These are phyloP conservation scores for Lochmaea capreae DNA, from an alignment of 2,888 invertebrate genomes.

Conservation along the genomic window DNA sequence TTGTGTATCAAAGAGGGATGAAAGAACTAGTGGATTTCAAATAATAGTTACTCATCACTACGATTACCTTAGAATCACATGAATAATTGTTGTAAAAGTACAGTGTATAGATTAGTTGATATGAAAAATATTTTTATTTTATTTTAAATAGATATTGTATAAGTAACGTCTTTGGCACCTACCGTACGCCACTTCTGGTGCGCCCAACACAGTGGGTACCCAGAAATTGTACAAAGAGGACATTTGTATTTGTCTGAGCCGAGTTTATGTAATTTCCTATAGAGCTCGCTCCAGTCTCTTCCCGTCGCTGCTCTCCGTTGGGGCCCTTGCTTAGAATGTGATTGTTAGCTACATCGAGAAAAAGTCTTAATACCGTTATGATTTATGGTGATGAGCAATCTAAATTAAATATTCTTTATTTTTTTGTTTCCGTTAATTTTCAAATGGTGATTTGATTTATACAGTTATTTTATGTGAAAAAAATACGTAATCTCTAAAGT, in stretches of 20 bases:
- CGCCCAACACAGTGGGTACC: constrained; percentile 56
- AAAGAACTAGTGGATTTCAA: no score
- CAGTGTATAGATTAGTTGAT: neutral
- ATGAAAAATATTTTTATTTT: neutral
- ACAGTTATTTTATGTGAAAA: neutral
- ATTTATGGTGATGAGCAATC: constrained; percentile 25
- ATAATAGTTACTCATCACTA: no score
- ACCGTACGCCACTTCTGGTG: constrained; percentile 61
- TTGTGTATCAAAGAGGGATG: no score
- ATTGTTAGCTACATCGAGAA: constrained; percentile 43
- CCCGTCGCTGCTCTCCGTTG: constrained; percentile 61
- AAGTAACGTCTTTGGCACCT: constrained; percentile 56
- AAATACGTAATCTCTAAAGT: no score
- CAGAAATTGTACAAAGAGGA: constrained; percentile 66
- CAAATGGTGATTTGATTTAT: neutral
- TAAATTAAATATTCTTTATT: neutral
- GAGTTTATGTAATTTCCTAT: constrained; percentile 70
- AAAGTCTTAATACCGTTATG: constrained; percentile 21
- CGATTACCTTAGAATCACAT: no score
- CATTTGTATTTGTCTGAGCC: constrained; percentile 68
- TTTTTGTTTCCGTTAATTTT: neutral
- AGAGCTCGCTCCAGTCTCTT: constrained; percentile 63
- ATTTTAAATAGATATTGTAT: neutral
- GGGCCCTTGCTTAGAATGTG: constrained; percentile 61
- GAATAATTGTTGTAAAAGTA: neutral